Base-by-base conservation (phyloP, 2,888 invertebrate genomes). In the Hymenopus coronatus region DNA sequence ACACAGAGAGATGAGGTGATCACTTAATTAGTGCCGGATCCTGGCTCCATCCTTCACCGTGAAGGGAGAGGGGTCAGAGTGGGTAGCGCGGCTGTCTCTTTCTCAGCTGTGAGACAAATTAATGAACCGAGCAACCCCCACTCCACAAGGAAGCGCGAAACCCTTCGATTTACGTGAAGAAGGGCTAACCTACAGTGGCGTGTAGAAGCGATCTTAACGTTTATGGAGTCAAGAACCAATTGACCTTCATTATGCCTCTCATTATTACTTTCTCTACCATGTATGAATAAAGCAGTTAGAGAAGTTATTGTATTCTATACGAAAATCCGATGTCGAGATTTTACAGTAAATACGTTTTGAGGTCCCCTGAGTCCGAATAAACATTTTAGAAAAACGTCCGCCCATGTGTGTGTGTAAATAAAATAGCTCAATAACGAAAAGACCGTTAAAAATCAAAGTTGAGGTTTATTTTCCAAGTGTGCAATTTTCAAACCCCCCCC, bases 21-120 rank as follows among this genome's bases (percentile, higher is more conserved):
- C 89, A 88, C 89, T 89, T 89, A 89, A 89, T 89, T 89, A 89
- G 89, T 88, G 82, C 82, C 81, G 85, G 33, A 88, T 83, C 33
- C 84, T 46, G 28, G 54, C 87, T 81, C 89, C 88, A 89, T 89
- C 89, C 89, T 89, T 89, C 89, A 89, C 88, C 54, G 88, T 84
- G 84, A 84, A 84, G 40, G 84, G 40, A 84, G 88, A 40, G 70
- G 40, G 87, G 40, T n/a, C 30, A 33, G 40, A 85, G 85, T n/a
- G 40, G 85, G 30, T 33, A 33, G 33, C 20, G 85, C 14, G n/a
- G 46, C 27, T 33, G 40, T 27, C 27, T 15, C 70, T 46, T 87
- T 86, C 84, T 89, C 87, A 89, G 87, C 54, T 70, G 54, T 89
- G 89, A 85, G 89, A 85, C 89, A 89, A 85, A 89, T 89, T 89